These are phyloP conservation scores for Acanthisitta chloris DNA, from an alignment of 2,113 vertebrate genomes.

Conservation along the genomic window DNA sequence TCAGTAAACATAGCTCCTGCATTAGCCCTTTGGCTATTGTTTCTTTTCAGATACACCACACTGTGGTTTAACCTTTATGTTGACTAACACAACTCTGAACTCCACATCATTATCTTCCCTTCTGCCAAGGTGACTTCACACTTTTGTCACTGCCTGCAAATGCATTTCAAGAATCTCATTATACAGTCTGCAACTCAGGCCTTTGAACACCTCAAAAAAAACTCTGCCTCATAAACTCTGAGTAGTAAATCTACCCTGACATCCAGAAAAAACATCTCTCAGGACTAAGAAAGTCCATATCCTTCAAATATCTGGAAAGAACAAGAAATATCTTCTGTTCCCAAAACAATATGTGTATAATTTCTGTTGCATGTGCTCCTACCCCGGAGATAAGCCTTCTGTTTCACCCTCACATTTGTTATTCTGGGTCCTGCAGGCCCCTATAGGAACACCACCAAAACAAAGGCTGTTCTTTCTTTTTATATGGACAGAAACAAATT, in stretches of 20 bases:
- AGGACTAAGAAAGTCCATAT: not conserved
- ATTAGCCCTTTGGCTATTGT: not conserved
- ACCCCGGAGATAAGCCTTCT: not conserved
- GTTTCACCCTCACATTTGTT: not conserved
- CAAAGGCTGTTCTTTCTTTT: not conserved
- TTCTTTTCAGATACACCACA: not conserved
- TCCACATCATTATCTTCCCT: not conserved
- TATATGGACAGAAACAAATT: not conserved
- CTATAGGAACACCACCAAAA: not conserved
- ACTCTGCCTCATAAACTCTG: not conserved
- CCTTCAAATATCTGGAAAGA: not conserved
- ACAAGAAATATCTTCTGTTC: not conserved
- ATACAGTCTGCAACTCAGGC: not conserved
- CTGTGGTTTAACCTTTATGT: not conserved
- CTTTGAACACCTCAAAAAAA: not conserved
- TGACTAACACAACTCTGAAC: not conserved
- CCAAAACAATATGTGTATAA: fast-evolving
- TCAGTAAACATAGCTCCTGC: not conserved
- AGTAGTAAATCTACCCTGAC: not conserved
- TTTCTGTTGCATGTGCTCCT: not conserved
- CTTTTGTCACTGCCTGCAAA: not conserved
- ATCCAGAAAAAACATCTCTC: not conserved
- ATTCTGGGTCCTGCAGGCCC: not conserved
- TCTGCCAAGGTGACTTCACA: not conserved
- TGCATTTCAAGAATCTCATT: not conserved